Evolutionary conservation across 2,888 invertebrate genomes (phyloP).

Genomic region (Archips crataeganus): DNA sequence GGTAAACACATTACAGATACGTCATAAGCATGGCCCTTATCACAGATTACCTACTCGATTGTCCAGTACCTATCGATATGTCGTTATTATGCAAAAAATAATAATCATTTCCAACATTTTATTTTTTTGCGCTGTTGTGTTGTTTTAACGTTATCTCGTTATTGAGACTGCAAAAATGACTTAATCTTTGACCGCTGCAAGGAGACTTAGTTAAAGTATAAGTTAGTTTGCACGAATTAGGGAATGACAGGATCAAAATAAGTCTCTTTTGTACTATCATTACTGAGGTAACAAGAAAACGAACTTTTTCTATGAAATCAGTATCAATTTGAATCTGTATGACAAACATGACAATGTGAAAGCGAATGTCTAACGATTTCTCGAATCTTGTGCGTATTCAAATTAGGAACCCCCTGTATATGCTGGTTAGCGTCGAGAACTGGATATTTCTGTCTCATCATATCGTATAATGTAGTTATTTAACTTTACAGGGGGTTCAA

Average conservation of each 20-base stretch:
- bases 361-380: slow-evolving; percentile 34
- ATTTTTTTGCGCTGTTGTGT: slow-evolving; percentile 2
- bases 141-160: slow-evolving; percentile 5
- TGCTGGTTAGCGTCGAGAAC: background rate
- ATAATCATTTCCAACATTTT: slow-evolving; percentile 1
- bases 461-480: background rate
- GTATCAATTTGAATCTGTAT: slow-evolving; percentile 18
- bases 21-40: slow-evolving; percentile 81
- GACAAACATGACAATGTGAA: slow-evolving; percentile 27
- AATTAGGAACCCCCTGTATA: slow-evolving; percentile 43
- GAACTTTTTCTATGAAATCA: slow-evolving; percentile 9
- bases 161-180: background rate
- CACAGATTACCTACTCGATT: slow-evolving; percentile 79
- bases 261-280: background rate
- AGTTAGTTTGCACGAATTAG: background rate
- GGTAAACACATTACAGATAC: slow-evolving; percentile 63
- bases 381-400: slow-evolving; percentile 65
- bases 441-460: background rate
- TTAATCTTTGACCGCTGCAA: background rate
- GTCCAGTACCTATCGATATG: slow-evolving; percentile 78
- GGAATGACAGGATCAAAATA: background rate
- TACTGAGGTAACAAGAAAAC: background rate
- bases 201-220: background rate
- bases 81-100: slow-evolving; percentile 50
- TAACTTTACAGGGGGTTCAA: slow-evolving; percentile 13